A percentile compares a stretch with the other conserved stretches of the same genome.
Evolutionary conservation across 1,140 invertebrate genomes (phyloP).

Genomic region (Brachionus koreanus): DNA sequence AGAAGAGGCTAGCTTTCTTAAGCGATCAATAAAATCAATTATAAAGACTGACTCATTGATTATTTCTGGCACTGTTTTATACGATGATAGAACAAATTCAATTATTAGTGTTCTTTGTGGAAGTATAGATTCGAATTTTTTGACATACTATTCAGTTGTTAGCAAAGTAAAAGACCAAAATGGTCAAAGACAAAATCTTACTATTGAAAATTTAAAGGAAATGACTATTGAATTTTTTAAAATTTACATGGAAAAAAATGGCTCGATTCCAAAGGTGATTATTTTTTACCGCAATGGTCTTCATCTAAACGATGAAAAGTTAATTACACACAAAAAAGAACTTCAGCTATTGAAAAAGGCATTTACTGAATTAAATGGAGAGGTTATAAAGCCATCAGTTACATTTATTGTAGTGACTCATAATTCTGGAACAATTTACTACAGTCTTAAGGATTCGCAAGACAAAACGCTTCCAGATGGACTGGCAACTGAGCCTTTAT

Average conservation of each 20-base stretch:
- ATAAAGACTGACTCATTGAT: background rate
- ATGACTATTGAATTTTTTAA: constrained; percentile 23
- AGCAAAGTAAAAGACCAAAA: background rate
- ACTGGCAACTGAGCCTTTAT: background rate
- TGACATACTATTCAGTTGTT: background rate
- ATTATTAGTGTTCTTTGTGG: background rate
- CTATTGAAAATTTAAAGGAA: background rate
- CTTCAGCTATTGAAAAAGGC: constrained; percentile 13
- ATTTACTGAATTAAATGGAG: background rate
- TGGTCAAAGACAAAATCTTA: background rate
- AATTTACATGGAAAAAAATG: constrained; percentile 15
- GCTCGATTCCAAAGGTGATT: background rate
- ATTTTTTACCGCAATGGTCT: background rate
- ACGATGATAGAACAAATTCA: background rate
- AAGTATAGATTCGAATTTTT: background rate
- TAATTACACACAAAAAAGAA: constrained; percentile 8
- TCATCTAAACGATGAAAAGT: constrained; percentile 4
- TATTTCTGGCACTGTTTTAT: background rate
- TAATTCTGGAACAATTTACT: background rate
- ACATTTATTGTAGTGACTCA: background rate
- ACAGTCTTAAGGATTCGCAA: background rate
- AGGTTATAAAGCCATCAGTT: background rate
- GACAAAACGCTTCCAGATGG: background rate
- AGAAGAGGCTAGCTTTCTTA: background rate
- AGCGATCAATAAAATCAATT: background rate